Evolutionary conservation across 2,113 vertebrate species (phyloP).

Genomic region (Alligator mississippiensis): DNA sequence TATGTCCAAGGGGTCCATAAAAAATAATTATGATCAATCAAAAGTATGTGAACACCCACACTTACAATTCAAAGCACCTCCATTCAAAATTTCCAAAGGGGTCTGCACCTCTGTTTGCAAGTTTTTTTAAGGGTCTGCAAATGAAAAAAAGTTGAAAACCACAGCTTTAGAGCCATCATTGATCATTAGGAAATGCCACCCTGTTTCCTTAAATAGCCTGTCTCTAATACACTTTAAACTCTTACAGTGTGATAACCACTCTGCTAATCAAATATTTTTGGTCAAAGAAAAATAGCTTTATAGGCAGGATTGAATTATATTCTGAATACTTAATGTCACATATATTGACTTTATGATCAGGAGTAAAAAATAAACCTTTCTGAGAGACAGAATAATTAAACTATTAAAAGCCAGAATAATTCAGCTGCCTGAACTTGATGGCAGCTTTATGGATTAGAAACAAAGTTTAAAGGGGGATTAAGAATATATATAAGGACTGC

Average conservation of each 20-base stretch:
- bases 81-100: too few species aligned
- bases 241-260: conserved; percentile 20
- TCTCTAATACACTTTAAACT: conserved; percentile 35
- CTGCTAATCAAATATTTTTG: conserved; percentile 12
- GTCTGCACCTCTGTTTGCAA: too few species aligned
- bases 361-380: conserved; percentile 35
- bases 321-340: conserved; percentile 21
- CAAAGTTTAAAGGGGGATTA: conserved; percentile 6
- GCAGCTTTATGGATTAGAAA: conserved; percentile 1
- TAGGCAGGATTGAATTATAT: conserved; percentile 6
- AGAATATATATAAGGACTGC: background rate
- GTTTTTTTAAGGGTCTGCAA: too few species aligned
- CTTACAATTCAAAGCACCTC: too few species aligned
- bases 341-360: background rate
- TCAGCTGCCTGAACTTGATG: background rate
- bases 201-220: conserved; percentile 33
- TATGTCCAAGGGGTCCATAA: too few species aligned
- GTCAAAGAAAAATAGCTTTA: conserved; percentile 25
- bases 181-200: conserved; percentile 40
- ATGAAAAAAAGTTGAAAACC: too few species aligned
- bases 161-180: background rate
- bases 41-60: too few species aligned
- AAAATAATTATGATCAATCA: too few species aligned
- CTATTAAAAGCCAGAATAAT: background rate
- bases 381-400: background rate